Base-by-base conservation (phyloP, 2,888 invertebrate genomes). In the Xestia sexstrigata region DNA sequence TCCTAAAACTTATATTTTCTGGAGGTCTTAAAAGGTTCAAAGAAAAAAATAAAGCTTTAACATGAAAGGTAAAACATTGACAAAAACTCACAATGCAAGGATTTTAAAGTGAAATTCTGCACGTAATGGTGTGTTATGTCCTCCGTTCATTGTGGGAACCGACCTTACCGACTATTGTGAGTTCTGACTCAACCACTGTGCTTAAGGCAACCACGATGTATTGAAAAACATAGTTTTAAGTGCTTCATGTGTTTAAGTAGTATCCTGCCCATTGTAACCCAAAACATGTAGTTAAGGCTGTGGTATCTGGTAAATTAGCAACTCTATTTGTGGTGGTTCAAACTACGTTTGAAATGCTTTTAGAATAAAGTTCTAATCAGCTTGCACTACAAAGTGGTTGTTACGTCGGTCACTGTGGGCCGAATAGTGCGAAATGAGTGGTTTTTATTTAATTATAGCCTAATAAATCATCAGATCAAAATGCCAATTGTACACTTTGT, bases 71-170 rank as follows among this genome's bases (percentile, higher is more conserved):
- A 15, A 49, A 68, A 13, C 30, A 49, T 63, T 62, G 15, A 49
- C 23, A 71, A 78, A 83, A 35, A 55, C 23, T 35, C 35, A 85
- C 85, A 85, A 81, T 75, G 68, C 70, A 81, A 71, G 49, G 58
- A 71, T 71, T 76, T 60, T 71, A 23, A 70, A 55, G 42, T 74
- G 39, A 80, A 47, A 60, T 23, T 67, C 39, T 66, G 49, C 15
- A 62, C 69, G 30, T 35, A 55, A 67, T 63, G 58, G 49, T 26
- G 15, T n/a, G 39, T 60, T 35, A 55, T 13, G 52, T 65, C 65
- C 69, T 72, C 66, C 47, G 23, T 23, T 26, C 9, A 35, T 23
- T 58, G 85, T 85, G 85, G 55, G 71, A 82, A 72, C 9, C 15
- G 2, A 49, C 55, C 58, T 81, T 81, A 68, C n/a, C 62, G 15